phyloP scores from a whole-genome alignment of 2,888 invertebrate genomes.

The Trissoscelio sp. region DNA sequence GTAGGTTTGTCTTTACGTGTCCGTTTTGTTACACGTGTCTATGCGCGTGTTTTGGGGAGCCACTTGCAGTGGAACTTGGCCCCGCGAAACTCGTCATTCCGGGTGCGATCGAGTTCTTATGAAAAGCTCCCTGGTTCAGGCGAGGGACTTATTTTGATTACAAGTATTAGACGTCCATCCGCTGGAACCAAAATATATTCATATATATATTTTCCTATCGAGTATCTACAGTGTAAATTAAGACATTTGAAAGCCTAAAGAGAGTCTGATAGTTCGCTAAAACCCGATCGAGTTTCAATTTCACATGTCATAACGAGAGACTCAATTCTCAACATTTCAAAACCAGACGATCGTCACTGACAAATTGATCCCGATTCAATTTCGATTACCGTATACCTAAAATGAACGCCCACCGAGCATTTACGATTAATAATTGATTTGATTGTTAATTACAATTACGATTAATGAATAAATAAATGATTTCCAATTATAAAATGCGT shows the following conservation, averaged over 20 bases:
- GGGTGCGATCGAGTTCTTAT: conserved; percentile 31
- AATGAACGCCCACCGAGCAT: neutral
- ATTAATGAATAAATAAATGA: conserved; percentile 4
- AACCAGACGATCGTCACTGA: neutral
- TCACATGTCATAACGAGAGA: too few species aligned
- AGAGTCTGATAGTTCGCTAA: conserved; percentile 38
- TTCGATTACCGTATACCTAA: neutral
- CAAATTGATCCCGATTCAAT: conserved; percentile 5
- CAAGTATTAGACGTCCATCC: conserved; percentile 58
- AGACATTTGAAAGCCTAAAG: conserved; percentile 50
- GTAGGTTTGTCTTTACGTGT: too few species aligned
- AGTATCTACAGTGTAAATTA: conserved; percentile 52
- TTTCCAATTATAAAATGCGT: neutral
- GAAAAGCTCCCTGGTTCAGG: conserved; percentile 46
- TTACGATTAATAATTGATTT: neutral
- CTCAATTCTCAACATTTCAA: neutral
- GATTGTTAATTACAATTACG: neutral
- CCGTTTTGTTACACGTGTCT: conserved; percentile 40
- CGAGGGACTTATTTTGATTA: conserved; percentile 63
- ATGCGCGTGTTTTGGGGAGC: conserved; percentile 50
- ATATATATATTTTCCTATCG: conserved; percentile 45
- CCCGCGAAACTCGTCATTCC: conserved; percentile 40
- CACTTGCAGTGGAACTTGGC: conserved; percentile 25
- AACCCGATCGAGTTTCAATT: conserved; percentile 39
- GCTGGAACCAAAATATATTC: conserved; percentile 44